Conservation (phyloP, 2,113 vertebrate genomes). For the Odontesthes bonariensis region DNA sequence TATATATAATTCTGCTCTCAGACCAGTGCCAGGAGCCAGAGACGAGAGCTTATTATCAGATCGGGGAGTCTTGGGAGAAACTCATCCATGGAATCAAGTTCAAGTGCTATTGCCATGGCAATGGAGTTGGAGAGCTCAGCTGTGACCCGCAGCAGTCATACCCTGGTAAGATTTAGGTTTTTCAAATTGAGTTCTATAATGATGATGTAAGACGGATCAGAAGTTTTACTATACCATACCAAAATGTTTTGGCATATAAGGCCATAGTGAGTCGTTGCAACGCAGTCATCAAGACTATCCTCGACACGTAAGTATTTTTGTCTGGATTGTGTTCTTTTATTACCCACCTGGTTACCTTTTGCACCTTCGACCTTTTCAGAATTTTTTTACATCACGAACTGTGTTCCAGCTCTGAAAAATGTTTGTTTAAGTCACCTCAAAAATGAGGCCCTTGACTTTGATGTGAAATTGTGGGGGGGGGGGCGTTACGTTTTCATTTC, state of each 20-base stretch:
- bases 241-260: not conserved
- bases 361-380: not conserved
- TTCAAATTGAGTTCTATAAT: not conserved
- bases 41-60: conserved; percentile 91
- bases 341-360: not conserved
- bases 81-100: conserved; percentile 89
- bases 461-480: conserved; percentile 62
- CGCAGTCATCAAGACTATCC: not conserved
- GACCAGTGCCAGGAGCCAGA: conserved; percentile 98
- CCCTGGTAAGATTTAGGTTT: conserved; percentile 81
- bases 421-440: conserved; percentile 54
- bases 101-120: conserved; percentile 95
- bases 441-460: conserved; percentile 66
- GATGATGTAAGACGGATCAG: not conserved
- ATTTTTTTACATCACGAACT: conserved; percentile 6
- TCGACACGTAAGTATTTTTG: not conserved
- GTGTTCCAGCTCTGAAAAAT: not conserved
- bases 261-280: not conserved
- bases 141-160: conserved; percentile 92
- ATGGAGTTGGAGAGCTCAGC: conserved; percentile 93
- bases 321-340: not conserved
- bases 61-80: conserved; percentile 96
- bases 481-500: conserved; percentile 65
- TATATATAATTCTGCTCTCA: conserved; percentile 67
- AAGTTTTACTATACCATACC: no score